These are phyloP conservation scores for Spatulosminthurus flaviceps DNA, from an alignment of 2,888 invertebrate species.

Conservation along the genomic window DNA sequence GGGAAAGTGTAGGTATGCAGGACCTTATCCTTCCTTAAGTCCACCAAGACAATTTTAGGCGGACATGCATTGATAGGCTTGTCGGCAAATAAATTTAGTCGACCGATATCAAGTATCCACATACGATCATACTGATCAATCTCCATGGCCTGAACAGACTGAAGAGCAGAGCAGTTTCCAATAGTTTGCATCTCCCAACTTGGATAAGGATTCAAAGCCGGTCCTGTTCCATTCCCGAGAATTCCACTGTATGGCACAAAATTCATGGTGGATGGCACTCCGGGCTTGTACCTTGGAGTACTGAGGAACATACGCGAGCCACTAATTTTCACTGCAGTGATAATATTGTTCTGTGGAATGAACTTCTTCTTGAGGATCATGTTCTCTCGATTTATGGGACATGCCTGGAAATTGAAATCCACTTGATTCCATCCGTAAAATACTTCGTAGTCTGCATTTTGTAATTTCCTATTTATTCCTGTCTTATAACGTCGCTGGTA, in stretches of 20 bases:
- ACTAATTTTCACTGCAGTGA: constrained; percentile 28
- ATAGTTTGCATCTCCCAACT: constrained; percentile 74
- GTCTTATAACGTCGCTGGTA: background rate
- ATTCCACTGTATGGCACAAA: constrained; percentile 23
- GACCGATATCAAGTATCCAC: constrained; percentile 35
- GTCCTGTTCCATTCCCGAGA: constrained; percentile 1
- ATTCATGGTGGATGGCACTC: constrained; percentile 33
- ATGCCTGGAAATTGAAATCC: constrained; percentile 28
- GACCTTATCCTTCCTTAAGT: constrained; percentile 11
- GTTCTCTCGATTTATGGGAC: background rate
- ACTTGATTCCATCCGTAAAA: constrained; percentile 41
- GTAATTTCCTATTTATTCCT: background rate
- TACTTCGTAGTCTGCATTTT: constrained; percentile 10
- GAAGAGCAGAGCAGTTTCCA: constrained; percentile 76
- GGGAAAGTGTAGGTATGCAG: constrained; percentile 18
- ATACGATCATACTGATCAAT: constrained; percentile 74
- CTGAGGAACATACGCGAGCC: constrained; percentile 40
- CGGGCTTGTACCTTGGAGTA: constrained; percentile 26
- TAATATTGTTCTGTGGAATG: constrained; percentile 34
- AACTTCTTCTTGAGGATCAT: constrained; percentile 9
- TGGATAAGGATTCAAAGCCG: constrained; percentile 74
- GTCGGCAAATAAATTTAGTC: constrained; percentile 22
- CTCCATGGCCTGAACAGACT: constrained; percentile 77
- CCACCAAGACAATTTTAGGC: constrained; percentile 31
- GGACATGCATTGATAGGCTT: constrained; percentile 25